Conservation (phyloP, 2,888 invertebrate genomes). For the Smittia sp. region DNA sequence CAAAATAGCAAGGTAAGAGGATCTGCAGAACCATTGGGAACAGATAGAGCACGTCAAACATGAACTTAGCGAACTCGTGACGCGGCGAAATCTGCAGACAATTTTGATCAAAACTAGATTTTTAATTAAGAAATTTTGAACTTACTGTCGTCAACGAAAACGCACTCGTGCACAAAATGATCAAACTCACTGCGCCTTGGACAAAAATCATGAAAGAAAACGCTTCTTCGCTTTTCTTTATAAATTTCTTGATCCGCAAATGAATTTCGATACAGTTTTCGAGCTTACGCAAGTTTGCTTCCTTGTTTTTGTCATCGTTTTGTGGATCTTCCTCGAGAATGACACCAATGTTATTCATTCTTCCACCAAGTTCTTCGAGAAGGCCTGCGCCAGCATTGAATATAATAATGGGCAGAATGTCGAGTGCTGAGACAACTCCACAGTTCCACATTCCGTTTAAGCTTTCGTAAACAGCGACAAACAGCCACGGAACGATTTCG, state of each 20-base stretch:
- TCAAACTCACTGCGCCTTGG: not conserved
- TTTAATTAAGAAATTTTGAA: not conserved
- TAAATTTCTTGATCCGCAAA: not conserved
- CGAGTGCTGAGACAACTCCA: not conserved
- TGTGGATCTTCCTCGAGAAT: not conserved
- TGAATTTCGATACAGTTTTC: not conserved
- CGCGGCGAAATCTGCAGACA: not conserved
- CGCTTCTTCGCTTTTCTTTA: not conserved
- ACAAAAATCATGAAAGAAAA: not conserved
- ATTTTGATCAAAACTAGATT: not conserved
- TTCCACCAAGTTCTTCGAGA: not conserved
- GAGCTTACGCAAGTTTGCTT: not conserved
- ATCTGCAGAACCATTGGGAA: conserved; percentile 19
- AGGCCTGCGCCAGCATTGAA: not conserved
- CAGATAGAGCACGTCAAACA: conserved; percentile 3
- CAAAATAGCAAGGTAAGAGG: conserved; percentile 12
- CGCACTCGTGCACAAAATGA: not conserved
- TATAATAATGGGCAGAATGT: not conserved
- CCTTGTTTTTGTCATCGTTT: not conserved
- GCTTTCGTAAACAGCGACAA: not conserved
- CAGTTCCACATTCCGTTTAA: no score
- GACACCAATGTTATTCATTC: not conserved
- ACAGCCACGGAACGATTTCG: not conserved
- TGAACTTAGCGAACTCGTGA: not conserved
- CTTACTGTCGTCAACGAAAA: not conserved